These are phyloP conservation scores for Choristoneura rosaceana DNA, from an alignment of 2,888 invertebrate species.

Conservation along the genomic window DNA sequence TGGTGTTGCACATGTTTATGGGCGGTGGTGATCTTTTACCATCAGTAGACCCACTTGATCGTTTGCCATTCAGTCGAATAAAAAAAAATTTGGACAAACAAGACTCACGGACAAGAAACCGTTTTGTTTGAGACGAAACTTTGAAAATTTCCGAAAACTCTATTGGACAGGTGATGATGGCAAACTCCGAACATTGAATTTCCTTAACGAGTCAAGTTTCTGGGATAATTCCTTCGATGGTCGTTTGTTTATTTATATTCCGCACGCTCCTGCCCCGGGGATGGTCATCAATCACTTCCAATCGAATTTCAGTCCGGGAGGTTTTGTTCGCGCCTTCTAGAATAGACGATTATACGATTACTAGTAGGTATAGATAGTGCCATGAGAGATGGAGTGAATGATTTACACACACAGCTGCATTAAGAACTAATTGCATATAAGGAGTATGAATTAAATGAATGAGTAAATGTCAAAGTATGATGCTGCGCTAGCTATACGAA, in stretches of 20 bases:
- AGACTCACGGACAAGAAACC: no score
- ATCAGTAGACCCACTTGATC: no score
- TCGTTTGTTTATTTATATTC: slow-evolving; percentile 11
- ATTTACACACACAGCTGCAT: no score
- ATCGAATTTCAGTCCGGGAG: neutral
- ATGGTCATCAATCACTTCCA: slow-evolving; percentile 1
- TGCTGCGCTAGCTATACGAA: no score
- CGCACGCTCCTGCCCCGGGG: neutral
- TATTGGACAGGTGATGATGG: neutral
- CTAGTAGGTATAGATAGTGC: neutral
- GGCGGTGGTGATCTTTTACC: no score
- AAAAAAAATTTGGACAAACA: no score
- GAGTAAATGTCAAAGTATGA: no score
- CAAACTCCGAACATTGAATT: neutral
- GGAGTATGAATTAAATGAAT: no score
- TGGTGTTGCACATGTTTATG: no score
- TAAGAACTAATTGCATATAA: no score
- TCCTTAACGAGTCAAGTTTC: slow-evolving; percentile 4
- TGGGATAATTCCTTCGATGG: slow-evolving; percentile 2
- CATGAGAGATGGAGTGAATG: no score
- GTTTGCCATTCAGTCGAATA: no score
- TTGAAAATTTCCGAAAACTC: neutral
- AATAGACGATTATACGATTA: neutral
- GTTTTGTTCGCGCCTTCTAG: neutral
- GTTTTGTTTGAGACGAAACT: neutral